Evolutionary conservation across 2,113 vertebrate genomes (phyloP).

Genomic region (Conger conger): DNA sequence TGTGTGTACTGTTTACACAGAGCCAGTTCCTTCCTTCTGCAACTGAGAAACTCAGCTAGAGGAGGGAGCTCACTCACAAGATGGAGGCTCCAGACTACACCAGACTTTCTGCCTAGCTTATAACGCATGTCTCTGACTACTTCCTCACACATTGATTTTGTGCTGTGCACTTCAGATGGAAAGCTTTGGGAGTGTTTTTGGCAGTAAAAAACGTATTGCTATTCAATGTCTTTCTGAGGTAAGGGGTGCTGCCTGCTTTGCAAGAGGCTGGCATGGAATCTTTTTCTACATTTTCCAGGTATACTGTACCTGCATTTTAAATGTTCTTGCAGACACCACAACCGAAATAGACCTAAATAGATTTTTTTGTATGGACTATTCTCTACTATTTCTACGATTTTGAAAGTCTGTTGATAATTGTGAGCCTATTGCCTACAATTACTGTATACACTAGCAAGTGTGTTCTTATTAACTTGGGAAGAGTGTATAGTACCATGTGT

Average conservation of each 20-base stretch:
- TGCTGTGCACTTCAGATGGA: neutral
- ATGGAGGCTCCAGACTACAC: conserved; percentile 7
- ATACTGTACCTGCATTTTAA: too few relatives aligned
- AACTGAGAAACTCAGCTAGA: conserved; percentile 4
- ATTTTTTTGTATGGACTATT: neutral
- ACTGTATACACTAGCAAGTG: neutral
- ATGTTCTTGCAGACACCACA: neutral
- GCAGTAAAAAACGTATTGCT: neutral
- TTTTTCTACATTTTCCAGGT: neutral
- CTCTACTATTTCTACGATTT: neutral
- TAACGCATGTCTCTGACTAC: neutral
- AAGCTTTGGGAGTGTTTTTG: neutral
- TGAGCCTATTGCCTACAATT: neutral
- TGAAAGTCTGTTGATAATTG: neutral
- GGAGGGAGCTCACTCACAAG: neutral
- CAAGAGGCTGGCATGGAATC: neutral
- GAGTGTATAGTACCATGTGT: neutral
- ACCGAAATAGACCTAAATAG: neutral
- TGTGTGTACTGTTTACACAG: conserved; percentile 28
- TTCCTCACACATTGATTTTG: neutral
- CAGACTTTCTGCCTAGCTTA: neutral
- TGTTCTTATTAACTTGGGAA: too few relatives aligned
- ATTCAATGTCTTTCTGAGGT: neutral
- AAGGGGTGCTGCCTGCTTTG: neutral
- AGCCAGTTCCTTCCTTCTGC: conserved; percentile 35